Conservation (phyloP, 2,888 invertebrate species). For the Volucella bombylans region DNA sequence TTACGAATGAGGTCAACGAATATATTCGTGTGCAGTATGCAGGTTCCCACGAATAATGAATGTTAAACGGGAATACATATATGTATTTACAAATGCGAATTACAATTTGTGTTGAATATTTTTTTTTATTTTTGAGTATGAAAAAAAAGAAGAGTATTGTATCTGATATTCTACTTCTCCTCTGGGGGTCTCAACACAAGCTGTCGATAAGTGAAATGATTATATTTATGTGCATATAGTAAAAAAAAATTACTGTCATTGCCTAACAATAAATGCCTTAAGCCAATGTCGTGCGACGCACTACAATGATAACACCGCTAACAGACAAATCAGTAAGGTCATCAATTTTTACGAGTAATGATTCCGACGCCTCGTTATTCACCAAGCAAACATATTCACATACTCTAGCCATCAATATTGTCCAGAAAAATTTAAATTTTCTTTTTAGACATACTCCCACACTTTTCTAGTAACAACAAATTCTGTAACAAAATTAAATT, state of each 20-base stretch:
- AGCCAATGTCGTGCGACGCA: background rate
- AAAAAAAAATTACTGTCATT: no score
- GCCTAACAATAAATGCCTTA: background rate
- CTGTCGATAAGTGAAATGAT: no score
- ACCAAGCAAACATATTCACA: background rate
- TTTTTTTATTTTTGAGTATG: no score
- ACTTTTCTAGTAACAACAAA: conserved; percentile 15
- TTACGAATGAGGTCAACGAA: conserved; percentile 43
- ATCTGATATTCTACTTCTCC: no score
- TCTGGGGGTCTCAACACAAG: no score
- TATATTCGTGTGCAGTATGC: background rate
- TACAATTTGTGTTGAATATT: no score
- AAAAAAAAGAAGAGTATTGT: no score
- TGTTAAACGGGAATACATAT: background rate
- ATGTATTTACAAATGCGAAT: background rate
- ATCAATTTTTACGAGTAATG: conserved; percentile 17
- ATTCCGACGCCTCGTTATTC: background rate
- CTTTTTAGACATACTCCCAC: background rate
- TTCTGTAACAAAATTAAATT: background rate
- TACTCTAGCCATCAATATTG: conserved; percentile 6
- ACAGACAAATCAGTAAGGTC: conserved; percentile 18
- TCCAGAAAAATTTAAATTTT: conserved; percentile 7
- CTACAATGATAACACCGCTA: background rate
- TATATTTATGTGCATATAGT: no score
- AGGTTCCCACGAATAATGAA: background rate